Percentiles rank a stretch among this genome's conserved stretches.
phyloP scores from a whole-genome alignment of 2,888 invertebrate genomes.

The Electrophaes corylata region DNA sequence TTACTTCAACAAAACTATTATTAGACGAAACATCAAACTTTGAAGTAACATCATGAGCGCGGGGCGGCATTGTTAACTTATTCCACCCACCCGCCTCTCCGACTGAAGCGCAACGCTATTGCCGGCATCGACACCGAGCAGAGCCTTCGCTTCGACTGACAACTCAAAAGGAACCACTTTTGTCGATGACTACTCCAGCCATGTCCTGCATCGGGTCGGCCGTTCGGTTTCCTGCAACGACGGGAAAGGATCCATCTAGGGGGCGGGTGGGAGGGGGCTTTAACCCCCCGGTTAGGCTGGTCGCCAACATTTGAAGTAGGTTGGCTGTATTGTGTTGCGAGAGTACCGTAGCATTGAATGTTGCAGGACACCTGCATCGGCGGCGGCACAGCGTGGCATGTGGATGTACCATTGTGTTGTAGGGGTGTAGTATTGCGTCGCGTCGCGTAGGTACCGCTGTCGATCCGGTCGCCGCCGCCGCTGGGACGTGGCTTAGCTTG shows the following conservation, averaged over 20 bases:
- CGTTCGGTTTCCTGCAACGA: slow-evolving; percentile 11
- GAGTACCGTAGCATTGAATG: background rate
- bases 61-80: too few species aligned
- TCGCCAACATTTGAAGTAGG: slow-evolving; percentile 16
- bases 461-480: background rate
- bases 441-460: too few species aligned
- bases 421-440: slow-evolving; percentile 1
- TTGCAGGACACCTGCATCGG: slow-evolving; percentile 19
- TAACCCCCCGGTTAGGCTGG: slow-evolving; percentile 12
- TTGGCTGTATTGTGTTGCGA: background rate
- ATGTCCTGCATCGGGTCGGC: slow-evolving; percentile 5
- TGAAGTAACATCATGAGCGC: too few species aligned
- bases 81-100: background rate
- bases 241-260: slow-evolving; percentile 9
- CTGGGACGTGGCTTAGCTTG: background rate
- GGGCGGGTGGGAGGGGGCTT: slow-evolving; percentile 4
- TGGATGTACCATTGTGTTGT: background rate
- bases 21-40: background rate
- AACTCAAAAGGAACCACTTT: slow-evolving; percentile 7
- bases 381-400: background rate
- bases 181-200: background rate
- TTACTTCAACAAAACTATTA: background rate
- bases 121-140: background rate
- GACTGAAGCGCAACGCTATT: background rate
- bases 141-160: background rate